Percentiles rank a stretch among this genome's conserved stretches.
Evolutionary conservation across 2,797 vertebrate species (phyloP).

Genomic region (Chiloscyllium punctatum): DNA sequence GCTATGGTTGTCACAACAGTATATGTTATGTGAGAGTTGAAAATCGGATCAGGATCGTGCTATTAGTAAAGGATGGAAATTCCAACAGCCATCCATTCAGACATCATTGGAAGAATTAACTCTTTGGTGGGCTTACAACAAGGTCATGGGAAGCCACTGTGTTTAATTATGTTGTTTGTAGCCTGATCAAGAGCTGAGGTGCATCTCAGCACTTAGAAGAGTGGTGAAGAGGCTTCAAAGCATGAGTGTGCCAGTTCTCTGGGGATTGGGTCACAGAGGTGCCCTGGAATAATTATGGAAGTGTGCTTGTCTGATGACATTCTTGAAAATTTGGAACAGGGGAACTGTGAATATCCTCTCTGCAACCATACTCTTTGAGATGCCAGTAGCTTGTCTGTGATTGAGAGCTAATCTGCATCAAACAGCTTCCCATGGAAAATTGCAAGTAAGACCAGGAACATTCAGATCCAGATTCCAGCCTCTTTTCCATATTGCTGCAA

Average conservation of each 20-base stretch:
- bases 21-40: background rate
- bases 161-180: background rate
- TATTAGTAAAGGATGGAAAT: background rate
- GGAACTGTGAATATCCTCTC: background rate
- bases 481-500: background rate
- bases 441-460: background rate
- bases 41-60: background rate
- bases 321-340: background rate
- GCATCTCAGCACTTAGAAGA: background rate
- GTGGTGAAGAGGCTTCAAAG: background rate
- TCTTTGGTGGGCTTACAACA: background rate
- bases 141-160: background rate
- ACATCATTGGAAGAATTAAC: background rate
- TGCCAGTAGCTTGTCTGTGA: background rate
- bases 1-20: background rate
- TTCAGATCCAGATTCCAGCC: background rate
- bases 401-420: background rate
- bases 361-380: background rate
- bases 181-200: background rate
- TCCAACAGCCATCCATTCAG: background rate
- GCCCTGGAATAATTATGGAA: background rate
- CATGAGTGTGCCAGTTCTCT: background rate
- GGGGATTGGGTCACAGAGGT: background rate
- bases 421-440: background rate
- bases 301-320: background rate